A percentile compares a stretch with the other conserved stretches of the same genome.
Evolutionary conservation across 2,797 vertebrate species (phyloP).

Genomic region (Sebastes iracundus): DNA sequence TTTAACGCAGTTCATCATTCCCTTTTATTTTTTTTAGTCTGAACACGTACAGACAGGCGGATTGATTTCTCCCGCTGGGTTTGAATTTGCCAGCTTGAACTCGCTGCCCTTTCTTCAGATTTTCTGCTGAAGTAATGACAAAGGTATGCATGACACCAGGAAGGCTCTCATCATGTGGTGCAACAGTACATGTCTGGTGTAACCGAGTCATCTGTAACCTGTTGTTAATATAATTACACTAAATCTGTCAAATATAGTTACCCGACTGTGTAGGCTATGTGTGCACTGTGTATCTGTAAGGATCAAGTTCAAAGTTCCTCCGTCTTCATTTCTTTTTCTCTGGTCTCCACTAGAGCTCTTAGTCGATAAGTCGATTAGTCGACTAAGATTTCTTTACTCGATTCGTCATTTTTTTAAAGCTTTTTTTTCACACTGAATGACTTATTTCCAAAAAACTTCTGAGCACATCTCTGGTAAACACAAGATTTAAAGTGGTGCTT

Average conservation of each 20-base stretch:
- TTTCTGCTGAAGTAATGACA: neutral
- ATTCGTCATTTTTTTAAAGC: too few species aligned
- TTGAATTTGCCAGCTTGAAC: neutral
- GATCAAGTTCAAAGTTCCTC: neutral
- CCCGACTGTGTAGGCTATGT: neutral
- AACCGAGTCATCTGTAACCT: neutral
- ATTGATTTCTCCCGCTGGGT: conserved; percentile 10
- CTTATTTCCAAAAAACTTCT: too few species aligned
- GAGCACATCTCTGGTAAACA: too few species aligned
- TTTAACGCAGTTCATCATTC: conserved; percentile 22
- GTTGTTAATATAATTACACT: neutral
- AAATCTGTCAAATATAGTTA: neutral
- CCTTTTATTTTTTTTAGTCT: conserved; percentile 5
- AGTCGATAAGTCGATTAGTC: too few species aligned
- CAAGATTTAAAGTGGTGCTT: too few species aligned
- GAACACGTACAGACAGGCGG: neutral
- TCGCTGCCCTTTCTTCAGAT: neutral
- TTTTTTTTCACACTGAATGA: too few species aligned
- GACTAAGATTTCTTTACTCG: too few species aligned
- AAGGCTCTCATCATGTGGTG: neutral
- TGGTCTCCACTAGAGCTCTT: neutral
- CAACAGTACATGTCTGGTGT: neutral
- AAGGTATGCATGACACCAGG: neutral
- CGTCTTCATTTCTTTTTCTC: neutral
- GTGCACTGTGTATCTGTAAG: neutral